These are phyloP conservation scores for Caenorhabditis zanzibari DNA, from an alignment of 2,888 invertebrate genomes.

Conservation along the genomic window DNA sequence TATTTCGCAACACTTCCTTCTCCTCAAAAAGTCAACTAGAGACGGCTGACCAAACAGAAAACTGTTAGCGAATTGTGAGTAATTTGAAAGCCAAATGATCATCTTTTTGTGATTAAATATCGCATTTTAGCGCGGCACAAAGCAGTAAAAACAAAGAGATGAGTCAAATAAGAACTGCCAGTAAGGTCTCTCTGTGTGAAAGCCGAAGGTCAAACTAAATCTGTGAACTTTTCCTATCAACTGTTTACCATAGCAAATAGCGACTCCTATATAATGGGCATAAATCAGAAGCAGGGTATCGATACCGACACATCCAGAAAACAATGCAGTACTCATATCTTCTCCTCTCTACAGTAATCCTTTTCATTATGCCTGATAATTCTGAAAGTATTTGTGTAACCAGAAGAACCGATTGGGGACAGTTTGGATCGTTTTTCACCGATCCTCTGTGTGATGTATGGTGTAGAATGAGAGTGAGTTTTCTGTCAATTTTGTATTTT, in stretches of 20 bases:
- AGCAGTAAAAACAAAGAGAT: constrained; percentile 42
- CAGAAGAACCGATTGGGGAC: constrained; percentile 51
- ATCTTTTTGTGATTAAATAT: constrained; percentile 30
- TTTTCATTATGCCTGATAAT: constrained; percentile 16
- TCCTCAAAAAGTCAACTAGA: not conserved
- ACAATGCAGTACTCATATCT: constrained; percentile 22
- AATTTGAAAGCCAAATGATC: constrained; percentile 51
- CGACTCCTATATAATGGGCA: constrained; percentile 21
- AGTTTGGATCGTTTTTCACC: constrained; percentile 53
- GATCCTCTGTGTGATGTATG: constrained; percentile 60
- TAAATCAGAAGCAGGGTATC: not conserved
- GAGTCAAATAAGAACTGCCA: constrained; percentile 46
- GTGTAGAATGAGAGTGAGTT: constrained; percentile 55
- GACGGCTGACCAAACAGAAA: constrained; percentile 44
- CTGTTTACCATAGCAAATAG: constrained; percentile 26
- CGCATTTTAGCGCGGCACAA: constrained; percentile 1
- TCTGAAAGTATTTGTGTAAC: constrained; percentile 40
- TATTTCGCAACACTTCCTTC: constrained; percentile 29
- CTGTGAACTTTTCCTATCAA: constrained; percentile 4
- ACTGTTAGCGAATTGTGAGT: constrained; percentile 17
- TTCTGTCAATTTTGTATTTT: not conserved
- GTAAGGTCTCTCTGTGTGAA: constrained; percentile 18
- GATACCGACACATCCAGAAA: not conserved
- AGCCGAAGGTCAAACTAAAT: constrained; percentile 48
- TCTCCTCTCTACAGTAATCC: not conserved